phyloP scores from a whole-genome alignment of 2,113 vertebrate genomes.

The Macrotis lagotis region DNA sequence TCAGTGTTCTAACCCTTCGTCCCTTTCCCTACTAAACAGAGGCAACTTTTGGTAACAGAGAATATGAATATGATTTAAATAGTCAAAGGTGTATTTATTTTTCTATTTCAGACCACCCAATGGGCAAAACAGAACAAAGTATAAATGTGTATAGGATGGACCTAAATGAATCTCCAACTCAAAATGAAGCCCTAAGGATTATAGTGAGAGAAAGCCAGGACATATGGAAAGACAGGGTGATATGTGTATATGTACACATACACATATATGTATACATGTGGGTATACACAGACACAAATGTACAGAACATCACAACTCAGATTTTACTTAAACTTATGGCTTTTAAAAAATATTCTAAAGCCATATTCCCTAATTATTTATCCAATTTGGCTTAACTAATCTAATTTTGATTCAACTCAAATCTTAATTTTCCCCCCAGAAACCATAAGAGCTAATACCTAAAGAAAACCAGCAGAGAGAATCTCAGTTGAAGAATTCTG shows the following conservation, averaged over 20 bases:
- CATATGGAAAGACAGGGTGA: background rate
- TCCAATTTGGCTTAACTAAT: background rate
- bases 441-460: background rate
- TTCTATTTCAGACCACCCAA: background rate
- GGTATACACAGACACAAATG: background rate
- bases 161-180: background rate
- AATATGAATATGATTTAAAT: background rate
- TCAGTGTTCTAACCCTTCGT: background rate
- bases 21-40: accelerated
- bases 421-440: background rate
- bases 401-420: background rate
- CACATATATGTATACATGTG: too few species aligned
- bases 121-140: background rate
- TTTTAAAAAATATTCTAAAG: background rate
- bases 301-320: background rate
- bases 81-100: background rate
- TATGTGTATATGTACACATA: too few species aligned
- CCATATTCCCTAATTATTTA: background rate
- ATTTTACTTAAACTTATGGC: background rate
- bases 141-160: background rate
- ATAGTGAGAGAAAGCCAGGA: background rate
- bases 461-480: background rate
- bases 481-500: background rate
- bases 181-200: background rate
- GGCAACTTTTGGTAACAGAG: background rate